These are phyloP conservation scores for Cardinalis cardinalis DNA, from an alignment of 2,113 vertebrate species.

Conservation along the genomic window DNA sequence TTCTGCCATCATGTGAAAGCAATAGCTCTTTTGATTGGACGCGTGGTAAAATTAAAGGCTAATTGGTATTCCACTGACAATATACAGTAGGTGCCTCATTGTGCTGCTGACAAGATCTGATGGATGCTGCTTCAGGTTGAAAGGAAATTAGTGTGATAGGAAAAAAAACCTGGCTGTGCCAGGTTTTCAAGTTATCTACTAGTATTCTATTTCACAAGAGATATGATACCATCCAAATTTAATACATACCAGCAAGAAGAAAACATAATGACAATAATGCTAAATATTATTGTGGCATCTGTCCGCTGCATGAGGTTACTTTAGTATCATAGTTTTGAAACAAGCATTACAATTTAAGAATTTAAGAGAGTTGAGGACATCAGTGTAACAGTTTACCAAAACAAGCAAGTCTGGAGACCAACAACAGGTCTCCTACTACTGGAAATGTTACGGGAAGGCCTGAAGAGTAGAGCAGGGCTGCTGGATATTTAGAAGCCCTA, in stretches of 20 bases:
- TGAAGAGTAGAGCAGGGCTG: background rate
- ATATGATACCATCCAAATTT: background rate
- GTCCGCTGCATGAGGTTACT: background rate
- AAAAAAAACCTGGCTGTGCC: background rate
- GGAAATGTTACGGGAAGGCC: background rate
- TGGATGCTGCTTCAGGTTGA: slow-evolving; percentile 33
- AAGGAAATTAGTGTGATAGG: slow-evolving; percentile 41
- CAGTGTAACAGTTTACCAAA: background rate
- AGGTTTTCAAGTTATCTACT: slow-evolving; percentile 22
- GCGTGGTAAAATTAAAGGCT: slow-evolving; percentile 50
- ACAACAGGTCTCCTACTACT: background rate
- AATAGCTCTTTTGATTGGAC: slow-evolving; percentile 49
- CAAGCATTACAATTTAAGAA: background rate
- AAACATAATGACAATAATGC: background rate
- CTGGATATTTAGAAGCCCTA: background rate
- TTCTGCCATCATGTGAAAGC: slow-evolving; percentile 55
- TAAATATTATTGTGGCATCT: background rate
- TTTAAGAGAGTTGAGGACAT: background rate
- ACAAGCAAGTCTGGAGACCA: background rate
- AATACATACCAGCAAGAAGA: background rate
- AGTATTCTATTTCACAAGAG: slow-evolving; percentile 16
- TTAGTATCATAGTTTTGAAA: background rate
- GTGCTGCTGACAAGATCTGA: slow-evolving; percentile 55
- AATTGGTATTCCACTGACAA: slow-evolving; percentile 56
- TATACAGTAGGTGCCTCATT: slow-evolving; percentile 37